Percentiles rank a stretch among this genome's conserved stretches.
Conservation (phyloP, 2,797 vertebrate genomes). For the Pogonophryne albipinna region DNA sequence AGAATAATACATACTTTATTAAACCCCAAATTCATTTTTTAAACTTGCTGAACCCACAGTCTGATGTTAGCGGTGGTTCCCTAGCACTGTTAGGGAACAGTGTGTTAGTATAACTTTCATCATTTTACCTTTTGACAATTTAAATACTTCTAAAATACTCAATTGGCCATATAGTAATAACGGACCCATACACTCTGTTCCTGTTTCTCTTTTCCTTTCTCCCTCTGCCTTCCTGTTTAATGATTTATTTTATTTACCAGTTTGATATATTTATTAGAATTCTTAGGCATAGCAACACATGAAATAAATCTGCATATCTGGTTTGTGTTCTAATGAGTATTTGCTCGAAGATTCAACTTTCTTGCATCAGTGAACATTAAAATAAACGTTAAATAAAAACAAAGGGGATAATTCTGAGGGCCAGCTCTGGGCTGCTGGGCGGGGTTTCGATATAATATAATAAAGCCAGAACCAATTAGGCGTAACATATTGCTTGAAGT, state of each 20-base stretch:
- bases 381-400: background rate
- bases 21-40: background rate
- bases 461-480: background rate
- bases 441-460: background rate
- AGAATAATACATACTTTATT: too few relatives aligned
- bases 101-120: background rate
- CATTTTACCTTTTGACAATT: background rate
- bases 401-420: background rate
- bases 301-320: background rate
- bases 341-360: background rate
- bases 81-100: background rate
- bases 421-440: background rate
- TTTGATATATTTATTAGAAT: background rate
- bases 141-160: background rate
- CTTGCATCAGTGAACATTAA: background rate
- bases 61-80: background rate
- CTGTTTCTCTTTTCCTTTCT: background rate
- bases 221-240: background rate
- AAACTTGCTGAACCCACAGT: background rate
- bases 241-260: background rate
- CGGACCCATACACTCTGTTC: background rate
- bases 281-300: background rate
- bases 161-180: too few relatives aligned
- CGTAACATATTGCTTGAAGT: background rate
- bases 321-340: background rate